Conservation (phyloP, 2,113 vertebrate genomes). For the Paradisaea rubra region DNA sequence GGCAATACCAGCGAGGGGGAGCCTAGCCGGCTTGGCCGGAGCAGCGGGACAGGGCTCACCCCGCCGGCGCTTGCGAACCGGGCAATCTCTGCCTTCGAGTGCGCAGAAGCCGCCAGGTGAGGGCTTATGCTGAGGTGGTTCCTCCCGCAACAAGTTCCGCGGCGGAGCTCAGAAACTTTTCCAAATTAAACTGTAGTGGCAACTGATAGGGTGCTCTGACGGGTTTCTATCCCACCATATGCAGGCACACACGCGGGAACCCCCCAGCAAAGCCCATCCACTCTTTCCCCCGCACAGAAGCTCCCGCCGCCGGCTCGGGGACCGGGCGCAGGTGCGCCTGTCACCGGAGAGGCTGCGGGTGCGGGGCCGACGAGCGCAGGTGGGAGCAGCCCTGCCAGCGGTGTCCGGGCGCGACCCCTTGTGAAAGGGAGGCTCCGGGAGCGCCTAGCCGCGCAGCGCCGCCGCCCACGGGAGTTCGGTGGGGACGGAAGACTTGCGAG, state of each 20-base stretch:
- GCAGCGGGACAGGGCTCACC: not conserved
- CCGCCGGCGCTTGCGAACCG: not conserved
- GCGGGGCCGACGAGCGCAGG: not conserved
- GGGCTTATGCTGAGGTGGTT: not conserved
- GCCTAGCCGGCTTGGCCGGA: not conserved
- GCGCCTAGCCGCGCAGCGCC: not conserved
- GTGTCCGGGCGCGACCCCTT: not conserved
- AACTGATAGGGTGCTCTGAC: not conserved
- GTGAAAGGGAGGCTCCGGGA: not conserved
- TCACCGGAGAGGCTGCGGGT: not conserved
- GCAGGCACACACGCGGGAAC: not conserved
- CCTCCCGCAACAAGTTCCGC: not conserved
- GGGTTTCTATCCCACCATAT: not conserved
- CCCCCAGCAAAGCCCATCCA: not conserved
- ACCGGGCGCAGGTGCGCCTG: slow-evolving; percentile 16
- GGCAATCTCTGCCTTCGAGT: not conserved
- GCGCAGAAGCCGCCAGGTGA: not conserved
- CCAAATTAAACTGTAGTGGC: not conserved
- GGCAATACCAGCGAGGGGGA: not conserved
- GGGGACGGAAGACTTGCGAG: not conserved
- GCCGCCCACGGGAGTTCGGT: not conserved
- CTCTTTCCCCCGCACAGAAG: not conserved
- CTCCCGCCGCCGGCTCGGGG: not conserved
- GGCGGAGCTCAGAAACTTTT: slow-evolving; percentile 1
- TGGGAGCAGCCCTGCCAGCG: not conserved